Conservation (phyloP, 2,888 invertebrate species). For the Conops quadrifasciatus region DNA sequence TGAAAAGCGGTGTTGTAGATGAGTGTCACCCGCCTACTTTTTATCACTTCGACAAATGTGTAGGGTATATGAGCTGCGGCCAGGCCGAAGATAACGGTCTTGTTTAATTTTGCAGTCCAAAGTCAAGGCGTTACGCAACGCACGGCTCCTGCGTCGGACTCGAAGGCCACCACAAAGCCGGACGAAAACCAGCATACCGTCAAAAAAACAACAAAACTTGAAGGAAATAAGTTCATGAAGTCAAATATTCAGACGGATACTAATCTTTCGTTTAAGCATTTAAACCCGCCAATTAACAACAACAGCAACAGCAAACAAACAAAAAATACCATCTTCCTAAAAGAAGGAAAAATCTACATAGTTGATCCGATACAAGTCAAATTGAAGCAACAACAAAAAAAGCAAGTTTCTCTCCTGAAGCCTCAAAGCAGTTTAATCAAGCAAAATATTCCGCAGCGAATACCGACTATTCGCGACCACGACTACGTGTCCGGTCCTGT, state of each 20-base stretch:
- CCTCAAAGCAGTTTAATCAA: constrained; percentile 62
- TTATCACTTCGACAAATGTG: too few species aligned
- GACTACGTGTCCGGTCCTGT: constrained; percentile 50
- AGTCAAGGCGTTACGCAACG: neutral
- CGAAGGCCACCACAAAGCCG: constrained; percentile 11
- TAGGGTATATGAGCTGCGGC: too few species aligned
- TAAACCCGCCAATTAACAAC: neutral
- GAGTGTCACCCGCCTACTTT: too few species aligned
- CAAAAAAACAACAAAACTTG: neutral
- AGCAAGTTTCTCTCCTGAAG: constrained; percentile 62
- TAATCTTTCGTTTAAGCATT: neutral
- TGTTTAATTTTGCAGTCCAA: too few species aligned
- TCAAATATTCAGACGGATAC: neutral
- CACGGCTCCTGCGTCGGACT: constrained; percentile 27
- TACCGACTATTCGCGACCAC: constrained; percentile 50
- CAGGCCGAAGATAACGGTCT: too few species aligned
- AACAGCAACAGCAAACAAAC: too few species aligned
- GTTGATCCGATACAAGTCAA: constrained; percentile 62
- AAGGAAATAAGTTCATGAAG: neutral
- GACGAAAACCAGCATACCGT: neutral
- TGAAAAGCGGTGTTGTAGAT: too few species aligned
- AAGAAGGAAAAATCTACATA: constrained; percentile 62
- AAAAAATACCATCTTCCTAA: constrained; percentile 58
- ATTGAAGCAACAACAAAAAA: constrained; percentile 56
- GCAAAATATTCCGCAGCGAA: constrained; percentile 40